Conservation (phyloP, 2,113 vertebrate species). For the Petrocephalus zakoni region DNA sequence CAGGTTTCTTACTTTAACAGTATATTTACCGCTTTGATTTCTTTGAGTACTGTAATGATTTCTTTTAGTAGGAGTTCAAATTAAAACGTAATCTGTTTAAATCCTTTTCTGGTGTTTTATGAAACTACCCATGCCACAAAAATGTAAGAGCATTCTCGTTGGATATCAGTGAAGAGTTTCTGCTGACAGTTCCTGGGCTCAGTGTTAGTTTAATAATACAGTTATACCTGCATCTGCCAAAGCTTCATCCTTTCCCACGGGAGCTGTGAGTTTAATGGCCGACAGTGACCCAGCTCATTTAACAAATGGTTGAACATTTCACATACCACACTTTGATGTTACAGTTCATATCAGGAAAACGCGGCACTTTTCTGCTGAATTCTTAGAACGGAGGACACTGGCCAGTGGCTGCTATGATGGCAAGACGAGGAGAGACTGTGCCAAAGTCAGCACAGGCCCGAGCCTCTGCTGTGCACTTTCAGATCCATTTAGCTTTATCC, state of each 20-base stretch:
- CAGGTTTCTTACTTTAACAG: background rate
- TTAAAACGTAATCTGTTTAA: background rate
- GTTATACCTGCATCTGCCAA: background rate
- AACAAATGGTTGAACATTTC: background rate
- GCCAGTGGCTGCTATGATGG: background rate
- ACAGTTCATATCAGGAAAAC: background rate
- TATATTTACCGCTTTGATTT: background rate
- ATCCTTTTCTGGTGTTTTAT: background rate
- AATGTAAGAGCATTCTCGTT: background rate
- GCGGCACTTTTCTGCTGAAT: background rate
- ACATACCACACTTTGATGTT: background rate
- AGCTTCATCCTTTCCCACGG: background rate
- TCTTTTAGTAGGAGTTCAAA: background rate
- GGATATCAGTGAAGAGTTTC: background rate
- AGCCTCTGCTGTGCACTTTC: background rate
- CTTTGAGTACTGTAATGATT: background rate
- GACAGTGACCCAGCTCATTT: background rate
- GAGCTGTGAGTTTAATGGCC: background rate
- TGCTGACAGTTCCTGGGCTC: background rate
- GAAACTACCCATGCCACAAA: background rate
- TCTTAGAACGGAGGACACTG: background rate
- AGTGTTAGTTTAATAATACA: background rate
- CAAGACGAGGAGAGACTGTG: background rate
- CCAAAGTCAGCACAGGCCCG: background rate
- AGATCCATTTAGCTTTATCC: background rate